Evolutionary conservation across 2,888 invertebrate species (phyloP), one percentile per base, ranked within the genome.

Genomic region (Chirona hameri): DNA sequence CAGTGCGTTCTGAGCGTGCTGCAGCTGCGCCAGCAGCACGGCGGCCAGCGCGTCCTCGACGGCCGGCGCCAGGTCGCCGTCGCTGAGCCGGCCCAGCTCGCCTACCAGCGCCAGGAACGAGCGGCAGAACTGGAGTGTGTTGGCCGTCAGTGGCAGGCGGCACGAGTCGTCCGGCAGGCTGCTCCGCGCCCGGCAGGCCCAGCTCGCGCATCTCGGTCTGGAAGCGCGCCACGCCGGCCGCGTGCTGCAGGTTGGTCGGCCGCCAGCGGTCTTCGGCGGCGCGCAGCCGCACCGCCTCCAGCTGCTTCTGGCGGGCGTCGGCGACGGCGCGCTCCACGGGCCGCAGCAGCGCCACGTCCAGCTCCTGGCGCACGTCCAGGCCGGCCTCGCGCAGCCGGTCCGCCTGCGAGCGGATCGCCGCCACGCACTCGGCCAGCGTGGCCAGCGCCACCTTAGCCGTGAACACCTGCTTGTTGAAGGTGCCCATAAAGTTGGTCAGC

Each of bases 361-460:
- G 90, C 87, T 96, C 95, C 88, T 97, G 98, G 85, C 94, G 93
- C 83, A 99, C 90, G 89, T 99, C 98, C 86, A 99, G 90, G 1
- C 98, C 98, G 84, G 91, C 90, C 46, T 89, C 89, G 82, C 89
- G 89, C 81, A 92, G 86, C 91, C 91, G 87, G 86, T 91, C 90
- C 86, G 94, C 94, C 86, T 94, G 93, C 83, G 79, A 15, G 57
- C 31, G 57, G 27, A 79, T 31, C 52, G 31, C 55, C 76, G n/a
- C 21, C 52, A 97, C 93, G 88, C 96, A 96, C 87, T 95, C 95
- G 12, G 96, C 93, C 82, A 97, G 91, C 0, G 93, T 92, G 84
- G 94, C 93, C 86, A 97, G 89, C 15, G 94, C 92, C 82, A 95
- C 93, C 88, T 97, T 80, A 27, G 52, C 79, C 52, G n/a, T 52